Evolutionary conservation across 1,140 invertebrate species (phyloP), one percentile per base, ranked within the genome.

Genomic region (Drosophila subobscura): DNA sequence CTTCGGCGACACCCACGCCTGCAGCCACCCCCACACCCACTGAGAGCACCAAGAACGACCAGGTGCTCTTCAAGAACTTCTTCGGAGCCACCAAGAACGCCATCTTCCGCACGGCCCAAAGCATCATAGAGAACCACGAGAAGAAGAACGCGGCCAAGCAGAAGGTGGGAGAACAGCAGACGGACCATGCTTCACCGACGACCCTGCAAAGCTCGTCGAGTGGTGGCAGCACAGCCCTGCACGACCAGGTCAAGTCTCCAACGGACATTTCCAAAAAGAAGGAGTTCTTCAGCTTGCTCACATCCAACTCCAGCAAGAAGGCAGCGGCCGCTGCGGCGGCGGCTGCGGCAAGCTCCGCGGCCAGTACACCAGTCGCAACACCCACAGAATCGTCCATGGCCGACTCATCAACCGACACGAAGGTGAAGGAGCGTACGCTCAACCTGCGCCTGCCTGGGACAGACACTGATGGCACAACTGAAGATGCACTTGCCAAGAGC

Each of bases 81-180:
- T 92, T 92, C 46, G 91, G 91, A 3, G 91, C 91, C 51, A 91
- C 91, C 2, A 92, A 92, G 58, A 92, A 91, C 58, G 91, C 91
- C 3, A 91, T 92, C n/a, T 92, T 92, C 47, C 91, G 91, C 22
- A 92, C 91, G 7, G 91, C 91, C 6, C 91, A 92, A 37, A 92
- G 91, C 61, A 92, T 92, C 3, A 91, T 91, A 4, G 91, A 92
- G 29, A 92, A 91, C 53, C 91, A 92, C 46, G 91, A 92, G 57
- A 92, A 92, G 47, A 92, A 91, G 58, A 91, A 90, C 71, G 90
- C 91, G 2, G 81, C 89, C 46, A 92, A 92, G 50, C 89, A 90
- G 44, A 91, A 91, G 41, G 71, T 23, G 7, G 66, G 58, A n/a
- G 85, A 89, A 37, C 33, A 16, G 7, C 61, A 58, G 20, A 72